Evolutionary conservation across 2,113 vertebrate genomes (phyloP), one percentile per base, ranked within the genome.

Genomic region (Dermatemys mawii): DNA sequence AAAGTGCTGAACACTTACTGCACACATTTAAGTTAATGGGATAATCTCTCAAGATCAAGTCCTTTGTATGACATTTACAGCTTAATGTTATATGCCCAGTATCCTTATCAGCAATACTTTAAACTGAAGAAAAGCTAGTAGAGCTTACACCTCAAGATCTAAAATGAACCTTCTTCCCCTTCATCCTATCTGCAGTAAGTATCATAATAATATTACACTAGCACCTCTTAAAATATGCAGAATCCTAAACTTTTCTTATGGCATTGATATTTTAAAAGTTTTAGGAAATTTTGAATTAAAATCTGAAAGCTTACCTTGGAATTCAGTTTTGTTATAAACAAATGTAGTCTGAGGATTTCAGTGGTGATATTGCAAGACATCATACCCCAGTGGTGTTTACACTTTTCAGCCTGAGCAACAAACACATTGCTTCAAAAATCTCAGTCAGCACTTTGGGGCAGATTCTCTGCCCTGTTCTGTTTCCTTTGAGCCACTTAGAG

Each of bases 181-280:
- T 93, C 90, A 90, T 32, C 55, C 85, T 67, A 57, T 91, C 93
- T 93, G 80, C 73, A 91, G 41, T 92, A 92, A 87, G 41, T 80
- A 16, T 48, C 38, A 41, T 94, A 86, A 89, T 95, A 87, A 92
- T 92, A 93, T 83, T 90, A 83, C 85, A 93, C 80, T 22, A 67
- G 60, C 8, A n/a, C 60, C 17, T 67, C 60, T 67, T 67, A 67
- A 67, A 67, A 67, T 67, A 60, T 21, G 17, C 16, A 67, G 13
- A 63, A 16, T 89, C 48, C 85, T 0, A 54, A 38, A 90, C 35
- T 44, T 41, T 79, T 85, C 3, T 8, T 78, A 19, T 22, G 83
- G 11, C 5, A 2, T 6, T 53, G 19, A 2, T 90, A 1, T 91
- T 87, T 60, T 70, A 4, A 13, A 50, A 38, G 27, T 44, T 44